Conservation (phyloP, 2,113 vertebrate genomes). For the Corythornis cristatus region DNA sequence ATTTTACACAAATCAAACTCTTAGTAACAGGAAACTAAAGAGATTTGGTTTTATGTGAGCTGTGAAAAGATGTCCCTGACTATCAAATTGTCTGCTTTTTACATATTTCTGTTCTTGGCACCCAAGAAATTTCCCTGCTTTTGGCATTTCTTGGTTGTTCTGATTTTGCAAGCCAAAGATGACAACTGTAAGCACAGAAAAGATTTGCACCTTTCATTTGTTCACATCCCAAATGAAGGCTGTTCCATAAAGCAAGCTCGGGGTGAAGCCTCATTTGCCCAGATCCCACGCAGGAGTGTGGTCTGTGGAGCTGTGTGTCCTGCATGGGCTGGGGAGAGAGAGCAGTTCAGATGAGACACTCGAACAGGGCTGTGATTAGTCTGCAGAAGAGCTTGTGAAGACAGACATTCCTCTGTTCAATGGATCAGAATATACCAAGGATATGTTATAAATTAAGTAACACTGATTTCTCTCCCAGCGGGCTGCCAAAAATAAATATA, state of each 20-base stretch:
- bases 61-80: neutral
- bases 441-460: conserved; percentile 26
- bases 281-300: neutral
- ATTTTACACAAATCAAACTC: neutral
- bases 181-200: neutral
- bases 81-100: neutral
- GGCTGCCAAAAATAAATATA: conserved; percentile 18
- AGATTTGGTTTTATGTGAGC: neutral
- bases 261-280: neutral
- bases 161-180: neutral
- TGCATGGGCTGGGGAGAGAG: neutral
- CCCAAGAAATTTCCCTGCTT: neutral
- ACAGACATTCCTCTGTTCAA: conserved; percentile 31
- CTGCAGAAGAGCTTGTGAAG: conserved; percentile 1
- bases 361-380: neutral
- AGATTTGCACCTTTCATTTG: neutral
- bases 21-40: neutral
- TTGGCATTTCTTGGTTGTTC: neutral
- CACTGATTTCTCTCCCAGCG: neutral
- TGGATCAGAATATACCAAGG: neutral
- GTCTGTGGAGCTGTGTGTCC: neutral
- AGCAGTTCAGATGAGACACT: neutral
- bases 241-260: neutral
- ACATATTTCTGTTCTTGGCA: neutral
- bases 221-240: neutral